A percentile compares a stretch with the other conserved stretches of the same genome.
phyloP scores from a whole-genome alignment of 2,113 vertebrate species.

The Manacus vitellinus region DNA sequence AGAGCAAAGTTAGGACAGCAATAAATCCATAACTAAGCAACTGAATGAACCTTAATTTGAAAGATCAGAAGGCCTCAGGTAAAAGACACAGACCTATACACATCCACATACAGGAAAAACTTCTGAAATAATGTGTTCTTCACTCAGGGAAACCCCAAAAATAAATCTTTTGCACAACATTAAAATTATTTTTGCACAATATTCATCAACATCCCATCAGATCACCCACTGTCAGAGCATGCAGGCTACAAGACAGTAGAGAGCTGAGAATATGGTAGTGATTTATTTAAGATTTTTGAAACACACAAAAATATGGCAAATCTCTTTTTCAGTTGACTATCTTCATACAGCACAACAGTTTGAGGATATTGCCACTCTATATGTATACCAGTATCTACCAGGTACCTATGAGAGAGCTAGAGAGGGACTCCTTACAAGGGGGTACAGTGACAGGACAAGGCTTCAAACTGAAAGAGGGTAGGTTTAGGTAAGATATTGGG shows the following conservation, averaged over 20 bases:
- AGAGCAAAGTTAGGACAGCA: neutral
- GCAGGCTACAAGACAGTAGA: neutral
- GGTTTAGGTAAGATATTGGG: neutral
- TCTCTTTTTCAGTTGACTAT: neutral
- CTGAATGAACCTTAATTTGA: neutral
- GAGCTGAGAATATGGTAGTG: neutral
- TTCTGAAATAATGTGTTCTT: neutral
- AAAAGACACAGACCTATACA: neutral
- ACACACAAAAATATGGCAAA: neutral
- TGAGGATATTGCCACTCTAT: neutral
- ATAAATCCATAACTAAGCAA: neutral
- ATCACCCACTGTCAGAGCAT: fast-evolving
- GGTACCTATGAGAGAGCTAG: neutral
- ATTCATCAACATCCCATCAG: neutral
- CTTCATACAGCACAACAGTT: neutral
- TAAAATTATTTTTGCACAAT: neutral
- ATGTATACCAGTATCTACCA: neutral
- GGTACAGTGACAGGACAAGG: neutral
- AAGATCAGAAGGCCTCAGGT: neutral
- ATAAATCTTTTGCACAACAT: neutral
- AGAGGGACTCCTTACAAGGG: neutral
- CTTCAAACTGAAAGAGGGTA: neutral
- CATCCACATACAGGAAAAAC: neutral
- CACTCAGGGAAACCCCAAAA: neutral
- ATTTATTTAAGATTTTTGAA: neutral